These are phyloP conservation scores for Paracanthobrama guichenoti DNA, from an alignment of 2,113 vertebrate genomes.

Conservation along the genomic window DNA sequence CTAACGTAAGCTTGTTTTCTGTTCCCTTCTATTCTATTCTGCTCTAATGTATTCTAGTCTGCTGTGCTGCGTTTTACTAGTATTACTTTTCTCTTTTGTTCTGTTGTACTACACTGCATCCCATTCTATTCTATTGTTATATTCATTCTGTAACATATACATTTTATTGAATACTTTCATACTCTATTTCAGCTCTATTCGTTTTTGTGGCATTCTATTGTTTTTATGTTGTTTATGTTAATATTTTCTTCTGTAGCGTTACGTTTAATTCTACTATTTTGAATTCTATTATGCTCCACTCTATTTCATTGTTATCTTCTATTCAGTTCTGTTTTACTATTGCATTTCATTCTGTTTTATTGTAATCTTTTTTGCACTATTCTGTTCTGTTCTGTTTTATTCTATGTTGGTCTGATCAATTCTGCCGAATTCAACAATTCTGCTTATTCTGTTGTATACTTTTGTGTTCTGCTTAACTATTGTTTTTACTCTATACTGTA, in stretches of 20 bases:
- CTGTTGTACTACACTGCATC: neutral
- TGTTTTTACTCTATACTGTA: too few species aligned
- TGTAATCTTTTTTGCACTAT: too few species aligned
- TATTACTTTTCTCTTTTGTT: neutral
- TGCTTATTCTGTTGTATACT: too few species aligned
- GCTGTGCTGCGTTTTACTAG: neutral
- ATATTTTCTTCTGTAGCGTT: neutral
- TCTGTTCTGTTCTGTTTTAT: too few species aligned
- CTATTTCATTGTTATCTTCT: neutral
- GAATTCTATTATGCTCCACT: neutral
- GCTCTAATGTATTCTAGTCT: too few species aligned
- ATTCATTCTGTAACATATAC: neutral
- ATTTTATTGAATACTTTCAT: too few species aligned
- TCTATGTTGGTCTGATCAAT: too few species aligned
- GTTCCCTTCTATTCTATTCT: neutral
- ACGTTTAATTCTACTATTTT: neutral
- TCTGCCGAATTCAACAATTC: too few species aligned
- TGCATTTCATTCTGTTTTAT: too few species aligned
- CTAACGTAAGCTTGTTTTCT: neutral
- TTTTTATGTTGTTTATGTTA: neutral
- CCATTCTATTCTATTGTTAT: neutral
- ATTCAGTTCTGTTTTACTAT: neutral
- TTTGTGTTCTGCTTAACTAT: too few species aligned
- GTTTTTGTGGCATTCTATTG: neutral
- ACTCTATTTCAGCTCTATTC: neutral